Base-by-base conservation (phyloP, 2,113 vertebrate genomes). In the Trachemys scripta region DNA sequence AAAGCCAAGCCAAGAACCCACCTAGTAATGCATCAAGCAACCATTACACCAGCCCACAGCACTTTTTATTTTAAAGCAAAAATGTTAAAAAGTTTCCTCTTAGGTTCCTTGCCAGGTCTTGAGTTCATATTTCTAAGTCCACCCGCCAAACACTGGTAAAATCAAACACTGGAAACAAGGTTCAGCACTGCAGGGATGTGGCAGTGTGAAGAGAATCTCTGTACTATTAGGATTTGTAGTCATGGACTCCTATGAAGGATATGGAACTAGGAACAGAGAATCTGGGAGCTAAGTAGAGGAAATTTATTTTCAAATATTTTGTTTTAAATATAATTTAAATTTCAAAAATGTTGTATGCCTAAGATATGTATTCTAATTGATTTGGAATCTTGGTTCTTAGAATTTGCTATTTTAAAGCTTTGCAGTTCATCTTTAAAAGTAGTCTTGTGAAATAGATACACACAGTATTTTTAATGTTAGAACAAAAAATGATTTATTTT, bases 341-440 rank as follows among this genome's bases (percentile, higher is more conserved):
- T 89, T 16, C 27, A 10, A 81, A 45, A 83, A 5, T 2, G 78
- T 7, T 53, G 2, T 59, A 47, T 17, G 4, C 35, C 49, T 90
- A 13, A 13, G 14, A 16, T 2, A 69, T 0, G 5, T 47, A 42
- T 25, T 76, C 2, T 1, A 75, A 90, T 2, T 56, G 29, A 17
- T 10, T 2, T 27, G 69, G 20, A 10, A 13, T 20, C 50, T 87
- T 8, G 45, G 24, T 0, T 72, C 35, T 72, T 6, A 4, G n/a
- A 56, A 88, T 80, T 49, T 62, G 9, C 35, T 69, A 92, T 19
- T 57, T 49, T 2, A 0, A 0, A 31, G 16, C 69, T 92, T 82
- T 2, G 2, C 17, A 85, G 85, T 53, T 10, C n/a, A 80, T 10
- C 42, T 57, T 80, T 72, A 84, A 51, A 83, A 4, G 7, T 1